These are phyloP conservation scores for Hydrotaea cyrtoneurina DNA, from an alignment of 2,888 invertebrate species.

Conservation along the genomic window DNA sequence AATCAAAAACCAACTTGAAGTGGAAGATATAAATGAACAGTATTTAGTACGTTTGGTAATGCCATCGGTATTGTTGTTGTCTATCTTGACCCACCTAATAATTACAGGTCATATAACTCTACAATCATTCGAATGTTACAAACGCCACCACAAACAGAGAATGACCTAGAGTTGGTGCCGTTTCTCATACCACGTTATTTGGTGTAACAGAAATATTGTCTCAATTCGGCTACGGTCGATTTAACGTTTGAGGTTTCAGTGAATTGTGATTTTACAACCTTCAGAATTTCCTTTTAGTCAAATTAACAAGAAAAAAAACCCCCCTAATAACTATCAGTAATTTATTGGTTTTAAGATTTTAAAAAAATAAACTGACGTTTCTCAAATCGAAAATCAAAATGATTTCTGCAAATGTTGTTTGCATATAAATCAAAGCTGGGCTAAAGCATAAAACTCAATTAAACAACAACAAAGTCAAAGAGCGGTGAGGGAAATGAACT, in stretches of 20 bases:
- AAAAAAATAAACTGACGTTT: background rate
- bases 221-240: background rate
- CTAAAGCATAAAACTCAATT: background rate
- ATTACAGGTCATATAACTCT: no score
- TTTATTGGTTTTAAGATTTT: conserved; percentile 7
- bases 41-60: no score
- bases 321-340: background rate
- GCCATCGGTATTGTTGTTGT: no score
- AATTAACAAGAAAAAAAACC: background rate
- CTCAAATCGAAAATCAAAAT: background rate
- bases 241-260: background rate
- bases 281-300: conserved; percentile 16
- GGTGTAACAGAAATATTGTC: background rate
- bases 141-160: background rate
- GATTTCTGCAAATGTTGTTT: background rate
- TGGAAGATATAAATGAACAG: no score
- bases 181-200: background rate
- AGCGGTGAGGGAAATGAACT: background rate
- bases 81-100: no score
- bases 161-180: background rate
- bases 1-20: no score
- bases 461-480: background rate
- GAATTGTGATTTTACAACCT: conserved; percentile 20
- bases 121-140: background rate
- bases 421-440: background rate